These are phyloP conservation scores for Limenitis arthemis DNA, from an alignment of 2,888 invertebrate species.

Conservation along the genomic window DNA sequence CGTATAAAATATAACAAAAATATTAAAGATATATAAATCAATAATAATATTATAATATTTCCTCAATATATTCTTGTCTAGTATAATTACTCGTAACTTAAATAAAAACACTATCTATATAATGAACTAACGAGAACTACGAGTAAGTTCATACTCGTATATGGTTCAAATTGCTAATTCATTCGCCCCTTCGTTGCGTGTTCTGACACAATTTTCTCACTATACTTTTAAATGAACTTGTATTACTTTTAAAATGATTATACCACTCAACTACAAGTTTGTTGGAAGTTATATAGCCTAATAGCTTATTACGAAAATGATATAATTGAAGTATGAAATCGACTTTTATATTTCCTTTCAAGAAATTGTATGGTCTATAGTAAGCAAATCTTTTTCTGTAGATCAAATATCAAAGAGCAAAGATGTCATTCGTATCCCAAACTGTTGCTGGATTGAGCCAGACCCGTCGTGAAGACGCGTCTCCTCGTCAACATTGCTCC, in stretches of 20 bases:
- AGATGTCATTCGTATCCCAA: constrained; percentile 72
- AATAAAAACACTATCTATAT: background rate
- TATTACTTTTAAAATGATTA: constrained; percentile 4
- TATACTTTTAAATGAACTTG: constrained; percentile 1
- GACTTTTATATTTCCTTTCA: background rate
- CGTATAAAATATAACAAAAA: background rate
- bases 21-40: background rate
- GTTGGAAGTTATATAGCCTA: background rate
- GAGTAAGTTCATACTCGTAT: background rate
- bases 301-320: background rate
- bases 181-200: constrained; percentile 14
- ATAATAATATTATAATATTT: no score
- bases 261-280: background rate
- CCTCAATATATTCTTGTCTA: no score
- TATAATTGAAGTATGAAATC: background rate
- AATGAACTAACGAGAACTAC: background rate
- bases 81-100: no score
- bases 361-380: background rate
- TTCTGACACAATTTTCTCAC: constrained; percentile 2
- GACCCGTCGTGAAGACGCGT: constrained; percentile 53
- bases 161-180: constrained; percentile 4
- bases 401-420: constrained; percentile 20
- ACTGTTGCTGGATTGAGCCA: constrained; percentile 69
- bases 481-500: constrained; percentile 63
- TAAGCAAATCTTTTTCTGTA: constrained; percentile 17